Percentiles rank a stretch among this genome's conserved stretches.
Conservation (phyloP, 2,113 vertebrate species). For the Rhadina sibilatrix region DNA sequence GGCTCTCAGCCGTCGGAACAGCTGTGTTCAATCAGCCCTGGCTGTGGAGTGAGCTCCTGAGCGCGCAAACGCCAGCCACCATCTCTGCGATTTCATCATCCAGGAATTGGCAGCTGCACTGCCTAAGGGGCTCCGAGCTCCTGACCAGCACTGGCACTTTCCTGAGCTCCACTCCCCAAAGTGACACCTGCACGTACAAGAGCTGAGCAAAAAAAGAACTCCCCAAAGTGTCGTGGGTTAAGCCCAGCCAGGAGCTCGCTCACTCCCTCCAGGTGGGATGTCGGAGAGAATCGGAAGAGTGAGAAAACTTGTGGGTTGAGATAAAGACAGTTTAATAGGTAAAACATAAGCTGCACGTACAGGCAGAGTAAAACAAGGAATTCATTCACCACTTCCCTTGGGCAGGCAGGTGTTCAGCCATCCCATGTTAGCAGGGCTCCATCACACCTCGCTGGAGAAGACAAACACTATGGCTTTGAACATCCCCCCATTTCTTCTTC, state of each 20-base stretch:
- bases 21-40: background rate
- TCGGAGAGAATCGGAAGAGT: rapidly evolving
- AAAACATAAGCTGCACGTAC: background rate
- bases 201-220: background rate
- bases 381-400: background rate
- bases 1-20: background rate
- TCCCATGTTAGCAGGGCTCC: background rate
- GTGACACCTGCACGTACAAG: rapidly evolving
- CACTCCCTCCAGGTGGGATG: background rate
- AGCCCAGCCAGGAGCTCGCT: background rate
- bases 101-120: background rate
- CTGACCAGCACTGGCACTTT: background rate
- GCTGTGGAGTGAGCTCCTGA: background rate
- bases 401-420: background rate
- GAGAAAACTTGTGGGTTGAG: background rate
- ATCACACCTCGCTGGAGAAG: rapidly evolving
- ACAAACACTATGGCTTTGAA: background rate
- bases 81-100: background rate
- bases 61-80: background rate
- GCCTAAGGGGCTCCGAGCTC: background rate
- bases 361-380: background rate
- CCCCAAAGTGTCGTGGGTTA: background rate
- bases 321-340: background rate
- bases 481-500: background rate
- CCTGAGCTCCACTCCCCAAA: background rate